Evolutionary conservation across 2,113 vertebrate genomes (phyloP).

Genomic region (Chloropsis hardwickii): DNA sequence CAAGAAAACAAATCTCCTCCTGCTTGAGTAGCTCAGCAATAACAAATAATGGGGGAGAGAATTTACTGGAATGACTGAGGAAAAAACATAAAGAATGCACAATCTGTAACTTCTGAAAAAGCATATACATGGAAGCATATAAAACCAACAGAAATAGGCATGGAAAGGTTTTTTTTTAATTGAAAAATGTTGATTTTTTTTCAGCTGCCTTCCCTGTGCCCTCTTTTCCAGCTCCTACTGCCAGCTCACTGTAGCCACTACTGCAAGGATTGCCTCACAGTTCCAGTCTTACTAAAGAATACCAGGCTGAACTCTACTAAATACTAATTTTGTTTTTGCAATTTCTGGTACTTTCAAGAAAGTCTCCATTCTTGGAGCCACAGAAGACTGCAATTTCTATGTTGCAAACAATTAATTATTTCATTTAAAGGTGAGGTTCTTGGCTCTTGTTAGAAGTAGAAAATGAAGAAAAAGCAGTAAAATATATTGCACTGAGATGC

Average conservation of each 20-base stretch:
- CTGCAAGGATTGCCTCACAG: neutral
- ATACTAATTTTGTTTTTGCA: neutral
- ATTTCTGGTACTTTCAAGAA: neutral
- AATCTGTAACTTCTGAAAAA: neutral
- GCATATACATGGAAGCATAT: neutral
- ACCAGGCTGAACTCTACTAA: neutral
- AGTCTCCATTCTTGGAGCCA: neutral
- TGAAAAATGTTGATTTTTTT: neutral
- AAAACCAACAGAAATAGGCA: neutral
- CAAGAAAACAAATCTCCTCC: neutral
- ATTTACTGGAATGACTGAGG: neutral
- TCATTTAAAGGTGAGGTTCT: neutral
- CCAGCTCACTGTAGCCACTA: neutral
- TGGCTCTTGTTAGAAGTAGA: neutral
- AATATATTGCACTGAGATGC: neutral
- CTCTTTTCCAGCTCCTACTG: neutral
- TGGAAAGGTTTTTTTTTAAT: neutral
- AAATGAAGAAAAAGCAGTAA: neutral
- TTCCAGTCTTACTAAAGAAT: neutral
- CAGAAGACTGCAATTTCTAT: neutral
- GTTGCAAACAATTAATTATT: neutral
- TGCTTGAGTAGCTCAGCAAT: neutral
- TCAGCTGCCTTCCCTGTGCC: neutral
- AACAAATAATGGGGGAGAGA: neutral
- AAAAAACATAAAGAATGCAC: neutral